Base-by-base conservation (phyloP, 2,797 vertebrate species). In the Oryzias sinensis region DNA sequence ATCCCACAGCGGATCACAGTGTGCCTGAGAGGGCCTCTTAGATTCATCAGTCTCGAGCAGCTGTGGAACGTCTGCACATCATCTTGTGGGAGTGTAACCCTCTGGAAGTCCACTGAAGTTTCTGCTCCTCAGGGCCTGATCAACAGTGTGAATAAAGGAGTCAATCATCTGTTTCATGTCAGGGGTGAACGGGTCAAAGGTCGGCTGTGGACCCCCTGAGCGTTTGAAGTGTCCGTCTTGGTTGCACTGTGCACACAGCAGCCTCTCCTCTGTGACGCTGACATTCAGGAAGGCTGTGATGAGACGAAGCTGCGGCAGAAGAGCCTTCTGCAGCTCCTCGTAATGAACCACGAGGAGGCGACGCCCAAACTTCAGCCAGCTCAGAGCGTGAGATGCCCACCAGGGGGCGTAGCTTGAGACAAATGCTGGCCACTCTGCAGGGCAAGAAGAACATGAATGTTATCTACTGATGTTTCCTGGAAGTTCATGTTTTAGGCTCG, bases 341-440 rank as follows among this genome's bases (percentile, higher is more conserved):
- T 96, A 99, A 65, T 99, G 96, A 1, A 98, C 72, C 14, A 99
- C 82, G 4, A 98, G 90, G 68, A 98, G 88, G 44, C 81, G 92
- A 22, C 86, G 92, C 15, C 95, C 94, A 0, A 94, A 97, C 69
- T 88, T 93, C 27, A 99, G 88, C 97, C 97, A 99, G 87, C 95
- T 94, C 52, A 98, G 84, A 1, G 94, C 91, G 0, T 99, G 97
- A 3, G 96, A 97, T 0, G 93, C 93, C 97, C 97, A 99, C 97
- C 97, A 99, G 0, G 96, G 95, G 0, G 96, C 94, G 0, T 99
- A 98, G 82, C 93, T 96, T 83, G 91, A 93, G 25, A 98, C 97
- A 0, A 98, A 99, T 14, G 97, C 97, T 0, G 96, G 94, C 97
- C 97, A 99, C 56, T 99, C 97, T 94, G 86, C 22, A 11, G 44